A percentile compares a stretch with the other conserved stretches of the same genome.
Conservation (phyloP, 1,140 invertebrate genomes). For the Rhagoletis pomonella region DNA sequence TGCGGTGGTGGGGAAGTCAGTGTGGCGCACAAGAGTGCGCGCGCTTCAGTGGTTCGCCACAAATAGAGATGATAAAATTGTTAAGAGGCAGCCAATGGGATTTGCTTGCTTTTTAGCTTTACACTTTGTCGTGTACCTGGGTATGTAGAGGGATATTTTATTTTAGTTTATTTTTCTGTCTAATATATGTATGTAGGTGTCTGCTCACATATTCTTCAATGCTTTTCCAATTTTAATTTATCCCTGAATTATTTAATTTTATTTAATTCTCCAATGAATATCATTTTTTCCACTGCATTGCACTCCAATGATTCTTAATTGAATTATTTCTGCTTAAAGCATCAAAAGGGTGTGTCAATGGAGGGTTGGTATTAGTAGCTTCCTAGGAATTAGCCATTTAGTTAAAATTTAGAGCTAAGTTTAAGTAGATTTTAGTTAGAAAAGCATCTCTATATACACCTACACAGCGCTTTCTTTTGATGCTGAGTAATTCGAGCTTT, state of each 20-base stretch:
- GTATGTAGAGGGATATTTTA: neutral
- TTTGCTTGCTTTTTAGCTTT: too few relatives aligned
- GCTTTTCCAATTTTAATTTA: neutral
- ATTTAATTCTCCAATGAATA: slow-evolving; percentile 44
- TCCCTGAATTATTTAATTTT: neutral
- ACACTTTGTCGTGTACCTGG: too few relatives aligned
- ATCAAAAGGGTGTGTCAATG: neutral
- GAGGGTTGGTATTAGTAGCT: neutral
- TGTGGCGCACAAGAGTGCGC: neutral
- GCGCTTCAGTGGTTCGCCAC: neutral
- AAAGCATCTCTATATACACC: too few relatives aligned
- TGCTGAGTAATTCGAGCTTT: too few relatives aligned
- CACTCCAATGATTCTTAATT: slow-evolving; percentile 43
- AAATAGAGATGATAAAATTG: too few relatives aligned
- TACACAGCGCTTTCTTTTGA: too few relatives aligned
- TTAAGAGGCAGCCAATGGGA: too few relatives aligned
- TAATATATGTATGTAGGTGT: neutral
- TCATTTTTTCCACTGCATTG: slow-evolving; percentile 21
- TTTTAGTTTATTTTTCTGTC: too few relatives aligned
- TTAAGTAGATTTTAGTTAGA: neutral
- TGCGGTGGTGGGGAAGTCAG: neutral
- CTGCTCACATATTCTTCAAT: slow-evolving; percentile 1
- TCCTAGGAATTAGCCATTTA: neutral
- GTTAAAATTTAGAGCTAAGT: neutral
- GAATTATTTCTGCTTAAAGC: slow-evolving; percentile 46